phyloP scores from a whole-genome alignment of 2,888 invertebrate species.

The Isotomurus palustris region DNA sequence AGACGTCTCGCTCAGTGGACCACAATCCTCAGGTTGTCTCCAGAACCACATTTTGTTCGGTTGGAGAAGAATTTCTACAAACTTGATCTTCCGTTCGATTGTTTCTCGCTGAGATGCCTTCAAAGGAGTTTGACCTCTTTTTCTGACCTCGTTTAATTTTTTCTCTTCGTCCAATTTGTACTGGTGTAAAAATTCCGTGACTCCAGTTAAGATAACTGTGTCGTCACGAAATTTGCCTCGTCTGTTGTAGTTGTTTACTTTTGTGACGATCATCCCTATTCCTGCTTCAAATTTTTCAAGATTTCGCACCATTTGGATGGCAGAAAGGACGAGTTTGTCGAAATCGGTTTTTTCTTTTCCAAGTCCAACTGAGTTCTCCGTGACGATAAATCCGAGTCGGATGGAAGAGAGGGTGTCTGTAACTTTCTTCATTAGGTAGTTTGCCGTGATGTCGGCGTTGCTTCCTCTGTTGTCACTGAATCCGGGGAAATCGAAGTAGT shows the following conservation, averaged over 20 bases:
- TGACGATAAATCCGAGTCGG: neutral
- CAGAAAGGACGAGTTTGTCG: neutral
- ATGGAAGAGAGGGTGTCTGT: neutral
- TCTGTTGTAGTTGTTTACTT: neutral
- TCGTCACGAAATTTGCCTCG: neutral
- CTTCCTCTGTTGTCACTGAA: slow-evolving; percentile 10
- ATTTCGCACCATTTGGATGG: neutral
- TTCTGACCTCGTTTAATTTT: too few relatives aligned
- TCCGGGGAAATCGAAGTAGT: slow-evolving; percentile 15
- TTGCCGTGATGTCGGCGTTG: slow-evolving; percentile 7
- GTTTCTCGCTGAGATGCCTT: too few relatives aligned
- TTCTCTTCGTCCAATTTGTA: too few relatives aligned
- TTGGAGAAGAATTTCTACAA: too few relatives aligned
- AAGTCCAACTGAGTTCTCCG: neutral
- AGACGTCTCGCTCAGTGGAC: neutral
- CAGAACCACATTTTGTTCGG: neutral
- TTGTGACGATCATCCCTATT: neutral
- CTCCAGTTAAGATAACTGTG: neutral
- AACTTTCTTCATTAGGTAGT: slow-evolving; percentile 12
- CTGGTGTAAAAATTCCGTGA: neutral
- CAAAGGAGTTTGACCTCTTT: too few relatives aligned
- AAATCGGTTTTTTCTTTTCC: neutral
- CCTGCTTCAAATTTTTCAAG: neutral
- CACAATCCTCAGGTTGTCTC: neutral
- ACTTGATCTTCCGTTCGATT: too few relatives aligned